Percentiles rank a stretch among this genome's conserved stretches.
Conservation (phyloP, 2,797 vertebrate species). For the Sarcophilus harrisii region DNA sequence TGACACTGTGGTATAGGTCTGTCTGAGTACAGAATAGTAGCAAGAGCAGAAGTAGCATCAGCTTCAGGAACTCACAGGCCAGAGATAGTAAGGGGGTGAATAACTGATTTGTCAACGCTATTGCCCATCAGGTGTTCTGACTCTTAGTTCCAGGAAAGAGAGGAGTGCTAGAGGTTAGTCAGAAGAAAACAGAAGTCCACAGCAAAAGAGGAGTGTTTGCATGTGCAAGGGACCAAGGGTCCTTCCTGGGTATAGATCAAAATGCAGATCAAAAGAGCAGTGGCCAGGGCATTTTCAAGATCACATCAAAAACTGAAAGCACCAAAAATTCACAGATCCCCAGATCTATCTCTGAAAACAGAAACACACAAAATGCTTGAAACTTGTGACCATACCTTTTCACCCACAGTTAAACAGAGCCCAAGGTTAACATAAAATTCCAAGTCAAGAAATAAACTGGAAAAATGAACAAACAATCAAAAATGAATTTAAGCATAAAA, state of each 20-base stretch:
- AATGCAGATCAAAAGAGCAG: background rate
- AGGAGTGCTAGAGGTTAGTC: background rate
- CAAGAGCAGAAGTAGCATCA: background rate
- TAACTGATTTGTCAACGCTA: background rate
- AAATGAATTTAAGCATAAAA: too few species aligned
- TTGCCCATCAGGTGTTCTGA: background rate
- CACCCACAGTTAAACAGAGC: background rate
- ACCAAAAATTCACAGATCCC: background rate
- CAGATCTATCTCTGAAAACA: background rate
- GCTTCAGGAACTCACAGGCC: background rate
- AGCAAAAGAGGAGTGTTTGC: background rate
- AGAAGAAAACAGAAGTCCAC: background rate
- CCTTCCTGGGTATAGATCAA: background rate
- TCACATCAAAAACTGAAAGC: background rate
- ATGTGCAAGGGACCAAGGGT: background rate
- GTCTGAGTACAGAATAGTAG: background rate
- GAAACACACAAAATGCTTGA: background rate
- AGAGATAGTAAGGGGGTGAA: background rate
- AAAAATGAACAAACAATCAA: too few species aligned
- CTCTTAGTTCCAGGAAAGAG: background rate
- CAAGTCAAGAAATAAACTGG: too few species aligned
- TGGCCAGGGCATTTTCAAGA: background rate
- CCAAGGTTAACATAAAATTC: too few species aligned
- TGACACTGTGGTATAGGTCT: background rate
- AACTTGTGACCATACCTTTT: background rate